These are phyloP conservation scores for Holacanthella duospinosa DNA, from an alignment of 2,888 invertebrate species.

Conservation along the genomic window DNA sequence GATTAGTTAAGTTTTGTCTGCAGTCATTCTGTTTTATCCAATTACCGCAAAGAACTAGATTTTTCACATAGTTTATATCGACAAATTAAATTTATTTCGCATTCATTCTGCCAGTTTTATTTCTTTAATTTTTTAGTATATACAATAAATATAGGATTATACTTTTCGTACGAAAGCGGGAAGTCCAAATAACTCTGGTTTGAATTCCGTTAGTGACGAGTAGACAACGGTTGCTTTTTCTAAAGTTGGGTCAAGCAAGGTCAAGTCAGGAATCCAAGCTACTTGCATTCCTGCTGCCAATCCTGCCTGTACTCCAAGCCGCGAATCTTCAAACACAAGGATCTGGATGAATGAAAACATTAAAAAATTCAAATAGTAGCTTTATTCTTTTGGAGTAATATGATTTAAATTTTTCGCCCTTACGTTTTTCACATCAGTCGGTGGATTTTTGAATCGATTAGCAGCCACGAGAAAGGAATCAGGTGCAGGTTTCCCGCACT, in stretches of 20 bases:
- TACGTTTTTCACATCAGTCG: slow-evolving; percentile 22
- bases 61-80: too few species aligned
- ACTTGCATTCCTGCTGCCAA: slow-evolving; percentile 72
- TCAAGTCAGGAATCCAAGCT: slow-evolving; percentile 68
- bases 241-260: slow-evolving; percentile 47
- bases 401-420: too few species aligned
- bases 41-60: too few species aligned
- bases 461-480: slow-evolving; percentile 75
- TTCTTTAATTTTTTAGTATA: too few species aligned
- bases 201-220: slow-evolving; percentile 62
- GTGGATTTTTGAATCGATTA: slow-evolving; percentile 53
- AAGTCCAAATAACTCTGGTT: slow-evolving; percentile 74
- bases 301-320: slow-evolving; percentile 74
- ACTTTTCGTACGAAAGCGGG: too few species aligned
- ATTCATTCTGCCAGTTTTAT: too few species aligned
- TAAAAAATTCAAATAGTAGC: background rate
- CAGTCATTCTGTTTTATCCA: too few species aligned
- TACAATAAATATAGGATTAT: too few species aligned
- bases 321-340: slow-evolving; percentile 84
- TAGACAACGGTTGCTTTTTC: slow-evolving; percentile 59
- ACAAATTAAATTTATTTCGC: too few species aligned
- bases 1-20: too few species aligned
- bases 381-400: too few species aligned
- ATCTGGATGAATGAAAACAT: slow-evolving; percentile 47
- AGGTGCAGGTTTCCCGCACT: slow-evolving; percentile 76